These are phyloP conservation scores for Artibeus jamaicensis DNA, from an alignment of 2,797 vertebrate species.

Conservation along the genomic window DNA sequence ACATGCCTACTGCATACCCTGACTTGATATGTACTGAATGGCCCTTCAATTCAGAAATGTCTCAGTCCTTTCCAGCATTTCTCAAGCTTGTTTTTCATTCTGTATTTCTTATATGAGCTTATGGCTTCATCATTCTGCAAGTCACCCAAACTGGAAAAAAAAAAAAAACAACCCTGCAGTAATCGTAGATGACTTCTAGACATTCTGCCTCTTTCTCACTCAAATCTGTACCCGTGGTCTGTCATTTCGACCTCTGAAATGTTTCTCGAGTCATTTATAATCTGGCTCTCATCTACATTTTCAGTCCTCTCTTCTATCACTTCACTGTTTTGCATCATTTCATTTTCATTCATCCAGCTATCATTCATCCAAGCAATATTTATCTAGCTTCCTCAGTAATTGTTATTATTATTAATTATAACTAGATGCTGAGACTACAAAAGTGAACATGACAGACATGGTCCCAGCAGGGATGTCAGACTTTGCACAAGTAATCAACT, in stretches of 20 bases:
- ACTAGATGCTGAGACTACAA: neutral
- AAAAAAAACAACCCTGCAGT: neutral
- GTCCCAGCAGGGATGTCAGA: conserved; percentile 24
- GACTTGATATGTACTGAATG: neutral
- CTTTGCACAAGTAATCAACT: conserved; percentile 8
- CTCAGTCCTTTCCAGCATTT: neutral
- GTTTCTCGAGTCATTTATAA: neutral
- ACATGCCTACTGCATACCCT: neutral
- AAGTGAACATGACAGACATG: conserved; percentile 23
- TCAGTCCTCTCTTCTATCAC: neutral
- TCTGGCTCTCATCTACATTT: neutral
- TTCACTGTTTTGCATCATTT: neutral
- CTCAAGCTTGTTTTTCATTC: neutral
- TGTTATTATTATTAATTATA: conserved; percentile 34
- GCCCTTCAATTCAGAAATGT: neutral
- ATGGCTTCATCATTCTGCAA: neutral
- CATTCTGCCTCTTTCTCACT: neutral
- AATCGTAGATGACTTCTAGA: neutral
- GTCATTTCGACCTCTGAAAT: neutral
- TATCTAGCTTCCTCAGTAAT: neutral
- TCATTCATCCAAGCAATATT: conserved; percentile 20
- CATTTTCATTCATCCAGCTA: neutral
- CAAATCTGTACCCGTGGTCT: neutral
- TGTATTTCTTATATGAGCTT: neutral
- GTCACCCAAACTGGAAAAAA: neutral